Evolutionary conservation across 2,113 vertebrate species (phyloP).

Genomic region (Cephalopholis sonnerati): DNA sequence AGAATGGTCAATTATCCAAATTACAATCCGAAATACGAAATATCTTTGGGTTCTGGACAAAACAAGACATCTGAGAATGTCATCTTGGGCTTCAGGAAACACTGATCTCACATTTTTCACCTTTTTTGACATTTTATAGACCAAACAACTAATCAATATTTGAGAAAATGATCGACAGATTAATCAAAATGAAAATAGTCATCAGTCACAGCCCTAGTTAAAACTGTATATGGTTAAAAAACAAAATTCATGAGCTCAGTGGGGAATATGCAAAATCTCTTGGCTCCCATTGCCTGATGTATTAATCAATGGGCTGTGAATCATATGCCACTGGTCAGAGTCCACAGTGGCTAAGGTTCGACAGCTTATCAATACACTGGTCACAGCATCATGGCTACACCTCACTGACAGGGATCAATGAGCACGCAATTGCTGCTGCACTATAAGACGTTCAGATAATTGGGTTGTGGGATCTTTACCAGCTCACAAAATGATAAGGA

Average conservation of each 20-base stretch:
- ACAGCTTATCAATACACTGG: conserved; percentile 41
- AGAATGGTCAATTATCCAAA: conserved; percentile 91
- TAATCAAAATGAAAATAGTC: no score
- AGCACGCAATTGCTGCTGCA: background rate
- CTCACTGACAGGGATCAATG: conserved; percentile 29
- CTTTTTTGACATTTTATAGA: no score
- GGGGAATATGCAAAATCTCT: conserved; percentile 9
- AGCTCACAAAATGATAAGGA: conserved; percentile 17
- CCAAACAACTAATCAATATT: no score
- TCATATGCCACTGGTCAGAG: conserved; percentile 25
- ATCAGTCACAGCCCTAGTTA: background rate
- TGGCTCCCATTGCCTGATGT: background rate
- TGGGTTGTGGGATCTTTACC: conserved; percentile 25
- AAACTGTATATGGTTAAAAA: conserved; percentile 13
- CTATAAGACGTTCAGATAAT: conserved; percentile 17
- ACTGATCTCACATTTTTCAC: no score
- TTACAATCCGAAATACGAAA: conserved; percentile 85
- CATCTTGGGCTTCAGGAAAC: no score
- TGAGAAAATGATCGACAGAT: no score
- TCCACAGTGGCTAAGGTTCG: background rate
- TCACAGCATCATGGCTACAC: conserved; percentile 5
- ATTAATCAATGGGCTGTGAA: conserved; percentile 50
- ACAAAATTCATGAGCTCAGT: conserved; percentile 13
- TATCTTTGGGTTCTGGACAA: no score
- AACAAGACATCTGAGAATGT: no score